phyloP scores from a whole-genome alignment of 2,888 invertebrate species.

The Caradrina clavipalpis region DNA sequence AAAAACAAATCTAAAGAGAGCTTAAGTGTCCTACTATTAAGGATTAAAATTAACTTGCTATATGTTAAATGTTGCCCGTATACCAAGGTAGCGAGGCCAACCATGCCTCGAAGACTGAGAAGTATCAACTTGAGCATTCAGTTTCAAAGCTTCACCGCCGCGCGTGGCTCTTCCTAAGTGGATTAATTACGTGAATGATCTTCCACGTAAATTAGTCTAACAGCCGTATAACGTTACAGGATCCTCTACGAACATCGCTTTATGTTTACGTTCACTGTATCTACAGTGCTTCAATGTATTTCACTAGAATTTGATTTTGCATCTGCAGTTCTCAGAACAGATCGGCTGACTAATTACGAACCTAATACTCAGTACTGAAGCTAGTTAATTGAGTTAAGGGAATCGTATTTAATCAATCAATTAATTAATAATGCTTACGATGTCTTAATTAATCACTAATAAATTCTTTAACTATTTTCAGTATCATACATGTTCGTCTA shows the following conservation, averaged over 20 bases:
- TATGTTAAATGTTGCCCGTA: conserved; percentile 20
- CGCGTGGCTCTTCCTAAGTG: conserved; percentile 81
- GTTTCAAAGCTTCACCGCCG: conserved; percentile 79
- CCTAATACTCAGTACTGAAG: conserved; percentile 16
- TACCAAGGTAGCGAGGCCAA: conserved; percentile 61
- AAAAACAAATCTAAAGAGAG: conserved; percentile 7
- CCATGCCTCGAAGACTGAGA: conserved; percentile 50
- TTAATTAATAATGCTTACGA: background rate
- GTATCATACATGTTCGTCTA: background rate
- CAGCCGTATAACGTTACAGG: conserved; percentile 78
- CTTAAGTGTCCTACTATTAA: background rate
- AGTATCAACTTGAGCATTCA: conserved; percentile 71
- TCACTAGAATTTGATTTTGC: conserved; percentile 28
- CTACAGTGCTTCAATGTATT: conserved; percentile 11
- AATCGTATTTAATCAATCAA: conserved; percentile 3
- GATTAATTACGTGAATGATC: conserved; percentile 88
- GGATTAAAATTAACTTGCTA: conserved; percentile 42
- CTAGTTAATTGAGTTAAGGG: conserved; percentile 27
- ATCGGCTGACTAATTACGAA: conserved; percentile 30
- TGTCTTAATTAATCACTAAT: background rate
- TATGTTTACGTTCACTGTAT: conserved; percentile 46
- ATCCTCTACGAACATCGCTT: conserved; percentile 55
- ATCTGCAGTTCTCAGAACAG: conserved; percentile 48
- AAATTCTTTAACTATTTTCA: conserved; percentile 2
- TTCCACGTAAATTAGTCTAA: conserved; percentile 85